A percentile compares a stretch with the other conserved stretches of the same genome.
phyloP scores from a whole-genome alignment of 2,113 vertebrate species.

The Dipodomys spectabilis region DNA sequence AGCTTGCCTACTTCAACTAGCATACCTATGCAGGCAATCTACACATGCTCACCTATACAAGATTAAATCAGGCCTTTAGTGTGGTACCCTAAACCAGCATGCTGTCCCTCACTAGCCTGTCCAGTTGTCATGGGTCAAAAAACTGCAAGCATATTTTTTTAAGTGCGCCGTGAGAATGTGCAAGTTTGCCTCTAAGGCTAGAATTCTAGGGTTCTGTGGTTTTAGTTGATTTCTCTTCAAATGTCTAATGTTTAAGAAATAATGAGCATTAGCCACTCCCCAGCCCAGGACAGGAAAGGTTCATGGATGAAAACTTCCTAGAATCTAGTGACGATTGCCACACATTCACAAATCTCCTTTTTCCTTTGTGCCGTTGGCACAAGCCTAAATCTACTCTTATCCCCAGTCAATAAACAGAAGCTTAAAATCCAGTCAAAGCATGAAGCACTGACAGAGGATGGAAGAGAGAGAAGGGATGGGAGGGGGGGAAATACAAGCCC shows the following conservation, averaged over 20 bases:
- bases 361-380: background rate
- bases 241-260: background rate
- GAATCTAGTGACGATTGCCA: background rate
- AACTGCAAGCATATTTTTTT: background rate
- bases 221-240: conserved; percentile 1
- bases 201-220: background rate
- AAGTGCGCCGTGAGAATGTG: background rate
- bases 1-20: background rate
- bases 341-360: background rate
- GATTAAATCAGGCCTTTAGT: background rate
- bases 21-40: background rate
- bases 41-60: background rate
- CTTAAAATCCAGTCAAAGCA: conserved; percentile 34
- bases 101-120: background rate
- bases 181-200: background rate
- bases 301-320: background rate
- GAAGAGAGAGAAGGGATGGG: conserved; percentile 39
- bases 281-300: background rate
- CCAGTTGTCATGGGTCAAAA: background rate
- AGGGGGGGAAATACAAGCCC: background rate
- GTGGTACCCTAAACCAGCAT: background rate
- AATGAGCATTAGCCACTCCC: background rate
- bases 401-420: conserved; percentile 54
- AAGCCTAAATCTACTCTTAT: background rate
- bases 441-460: conserved; percentile 39